Base-by-base conservation (phyloP, 2,797 vertebrate species). In the Amblyopsis hoosieri region DNA sequence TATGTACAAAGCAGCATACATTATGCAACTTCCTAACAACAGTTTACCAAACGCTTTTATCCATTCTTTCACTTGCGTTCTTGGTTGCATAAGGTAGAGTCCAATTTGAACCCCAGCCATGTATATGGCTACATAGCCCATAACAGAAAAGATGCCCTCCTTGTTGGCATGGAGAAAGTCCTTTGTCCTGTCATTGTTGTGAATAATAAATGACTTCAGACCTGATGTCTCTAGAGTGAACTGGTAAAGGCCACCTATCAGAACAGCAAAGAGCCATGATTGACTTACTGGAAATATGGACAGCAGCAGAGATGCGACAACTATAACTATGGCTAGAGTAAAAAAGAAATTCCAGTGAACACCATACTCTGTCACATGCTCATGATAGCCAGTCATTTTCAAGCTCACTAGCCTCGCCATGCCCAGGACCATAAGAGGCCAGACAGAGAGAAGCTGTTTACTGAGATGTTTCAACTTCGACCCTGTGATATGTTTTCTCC, bases 281-380 rank as follows among this genome's bases (percentile, higher is more conserved):
- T 73, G 82, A 2, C 50, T 86, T 45, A 79, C 75, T 2, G 95
- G 94, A 17, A 96, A 87, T 8, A 94, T 0, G 10, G 85, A 67
- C 66, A 99, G 75, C 56, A 99, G 79, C 15, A 92, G 37, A 3
- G 96, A 95, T 4, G 94, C 92, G 52, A 92, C 64, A 17, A 97
- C 80, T 84, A 94, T 93, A 33, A 98, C 94, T 2, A 93, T 67
- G 0, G 95, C 93, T 57, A 99, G 67, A 0, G 97, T 99, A 75
- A 99, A 99, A 81, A 99, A 99, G 64, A 99, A 99, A 81, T 99
- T 99, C 98, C 98, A 99, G 78, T 99, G 97, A 63, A 97, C 78
- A 0, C 98, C 98, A 1, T 99, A 99, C 74, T 99, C 97, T 0
- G 94, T 94, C 19, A 95, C 79, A 17, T 99, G 98, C 74, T 99